These are phyloP conservation scores for Bradysia coprophila DNA, from an alignment of 1,140 invertebrate species.

Conservation along the genomic window DNA sequence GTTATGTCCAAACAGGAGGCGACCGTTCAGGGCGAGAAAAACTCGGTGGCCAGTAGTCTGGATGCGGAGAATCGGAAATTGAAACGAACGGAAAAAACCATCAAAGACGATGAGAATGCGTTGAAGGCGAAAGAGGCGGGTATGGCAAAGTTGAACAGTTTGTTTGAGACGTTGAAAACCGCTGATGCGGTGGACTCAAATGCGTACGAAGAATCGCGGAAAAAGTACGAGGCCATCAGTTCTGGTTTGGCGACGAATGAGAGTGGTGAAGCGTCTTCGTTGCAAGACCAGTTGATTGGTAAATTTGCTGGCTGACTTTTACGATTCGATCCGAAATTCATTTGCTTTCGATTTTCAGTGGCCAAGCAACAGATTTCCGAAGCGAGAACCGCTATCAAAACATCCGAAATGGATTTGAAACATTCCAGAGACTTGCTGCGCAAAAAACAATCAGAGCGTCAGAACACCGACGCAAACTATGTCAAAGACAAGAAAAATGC, in stretches of 20 bases:
- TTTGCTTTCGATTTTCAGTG: slow-evolving; percentile 25
- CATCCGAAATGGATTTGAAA: slow-evolving; percentile 55
- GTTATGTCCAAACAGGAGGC: slow-evolving; percentile 47
- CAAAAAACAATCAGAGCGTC: slow-evolving; percentile 46
- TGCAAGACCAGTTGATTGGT: slow-evolving; percentile 81
- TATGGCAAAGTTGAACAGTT: slow-evolving; percentile 39
- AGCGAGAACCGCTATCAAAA: slow-evolving; percentile 63
- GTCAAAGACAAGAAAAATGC: slow-evolving; percentile 46
- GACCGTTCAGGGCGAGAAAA: slow-evolving; percentile 40
- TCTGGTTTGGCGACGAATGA: slow-evolving; percentile 61
- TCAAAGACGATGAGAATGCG: slow-evolving; percentile 49
- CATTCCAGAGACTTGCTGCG: slow-evolving; percentile 48
- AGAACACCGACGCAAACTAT: slow-evolving; percentile 50
- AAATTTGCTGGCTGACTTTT: no score
- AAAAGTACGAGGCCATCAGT: slow-evolving; percentile 64
- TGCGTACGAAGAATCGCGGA: slow-evolving; percentile 52
- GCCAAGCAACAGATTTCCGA: slow-evolving; percentile 55
- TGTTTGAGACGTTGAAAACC: slow-evolving; percentile 50
- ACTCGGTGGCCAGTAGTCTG: slow-evolving; percentile 48
- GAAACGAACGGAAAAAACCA: slow-evolving; percentile 45
- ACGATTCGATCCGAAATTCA: neutral
- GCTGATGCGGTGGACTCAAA: slow-evolving; percentile 46
- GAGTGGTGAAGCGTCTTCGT: slow-evolving; percentile 64
- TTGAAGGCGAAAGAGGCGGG: slow-evolving; percentile 44
- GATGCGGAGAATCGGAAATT: slow-evolving; percentile 49